Conservation (phyloP, 2,113 vertebrate genomes). For the Cyprinus carpio region DNA sequence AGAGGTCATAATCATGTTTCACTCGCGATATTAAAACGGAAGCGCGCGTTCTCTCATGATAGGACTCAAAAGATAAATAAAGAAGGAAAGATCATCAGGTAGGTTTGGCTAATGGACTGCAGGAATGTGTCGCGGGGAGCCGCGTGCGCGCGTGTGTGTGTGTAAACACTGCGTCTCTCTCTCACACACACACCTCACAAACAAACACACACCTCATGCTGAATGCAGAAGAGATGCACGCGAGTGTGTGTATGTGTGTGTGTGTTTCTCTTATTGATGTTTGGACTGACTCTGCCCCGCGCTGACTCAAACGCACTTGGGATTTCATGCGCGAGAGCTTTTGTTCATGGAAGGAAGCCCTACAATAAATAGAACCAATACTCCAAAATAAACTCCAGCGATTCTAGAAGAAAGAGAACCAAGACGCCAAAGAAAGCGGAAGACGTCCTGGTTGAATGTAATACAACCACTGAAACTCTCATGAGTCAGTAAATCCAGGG, state of each 20-base stretch:
- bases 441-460: background rate
- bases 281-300: conserved; percentile 34
- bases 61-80: conserved; percentile 58
- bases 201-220: conserved; percentile 41
- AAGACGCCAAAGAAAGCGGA: background rate
- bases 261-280: conserved; percentile 45
- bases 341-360: conserved; percentile 13
- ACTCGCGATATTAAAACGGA: conserved; percentile 98
- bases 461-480: background rate
- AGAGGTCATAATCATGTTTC: conserved; percentile 99
- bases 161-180: background rate
- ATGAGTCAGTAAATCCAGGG: background rate
- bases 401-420: background rate
- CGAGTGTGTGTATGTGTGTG: background rate
- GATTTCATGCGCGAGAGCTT: conserved; percentile 27
- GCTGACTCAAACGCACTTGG: conserved; percentile 16
- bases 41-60: conserved; percentile 91
- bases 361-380: too few relatives aligned
- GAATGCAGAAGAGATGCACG: background rate
- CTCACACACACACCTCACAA: conserved; percentile 10
- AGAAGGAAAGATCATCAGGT: conserved; percentile 62
- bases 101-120: conserved; percentile 60
- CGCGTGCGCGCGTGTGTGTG: background rate
- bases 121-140: conserved; percentile 30
- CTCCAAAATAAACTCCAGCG: background rate